A percentile compares a stretch with the other conserved stretches of the same genome.
phyloP scores from a whole-genome alignment of 2,113 vertebrate species.

The Misgurnus anguillicaudatus region DNA sequence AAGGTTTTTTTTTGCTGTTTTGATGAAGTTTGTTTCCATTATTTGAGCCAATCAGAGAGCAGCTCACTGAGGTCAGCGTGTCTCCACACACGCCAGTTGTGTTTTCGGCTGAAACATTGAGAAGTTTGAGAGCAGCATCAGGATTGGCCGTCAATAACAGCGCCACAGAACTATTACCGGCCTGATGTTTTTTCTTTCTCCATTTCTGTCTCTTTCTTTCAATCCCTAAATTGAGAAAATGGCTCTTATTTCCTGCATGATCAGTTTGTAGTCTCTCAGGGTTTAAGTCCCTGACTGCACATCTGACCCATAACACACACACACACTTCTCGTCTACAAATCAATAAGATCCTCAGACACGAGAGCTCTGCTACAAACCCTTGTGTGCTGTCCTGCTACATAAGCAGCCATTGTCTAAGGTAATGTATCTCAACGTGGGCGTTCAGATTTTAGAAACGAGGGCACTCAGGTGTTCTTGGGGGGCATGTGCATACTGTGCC shows the following conservation, averaged over 20 bases:
- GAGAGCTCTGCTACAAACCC: neutral
- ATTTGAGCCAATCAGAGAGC: no score
- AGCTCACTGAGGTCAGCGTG: no score
- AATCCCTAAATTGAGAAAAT: slow-evolving; percentile 56
- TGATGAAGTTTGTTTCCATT: no score
- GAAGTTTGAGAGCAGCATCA: neutral
- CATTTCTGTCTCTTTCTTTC: neutral
- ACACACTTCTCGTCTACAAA: slow-evolving; percentile 12
- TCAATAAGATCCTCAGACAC: slow-evolving; percentile 38
- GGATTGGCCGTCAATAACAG: slow-evolving; percentile 23
- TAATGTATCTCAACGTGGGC: no score
- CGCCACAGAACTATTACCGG: neutral
- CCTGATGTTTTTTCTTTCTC: neutral
- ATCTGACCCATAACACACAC: slow-evolving; percentile 14
- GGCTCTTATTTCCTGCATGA: slow-evolving; percentile 78
- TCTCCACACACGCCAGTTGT: no score
- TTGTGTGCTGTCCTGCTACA: neutral
- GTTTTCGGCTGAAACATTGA: no score
- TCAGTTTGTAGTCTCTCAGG: slow-evolving; percentile 61
- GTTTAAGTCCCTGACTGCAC: slow-evolving; percentile 57
- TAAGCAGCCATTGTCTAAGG: neutral
- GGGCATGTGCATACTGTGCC: no score
- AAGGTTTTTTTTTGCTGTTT: no score
- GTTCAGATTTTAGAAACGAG: no score
- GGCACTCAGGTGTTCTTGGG: no score